Percentiles rank a stretch among this genome's conserved stretches.
phyloP scores from a whole-genome alignment of 2,888 invertebrate species.

The Dorcus hopei region DNA sequence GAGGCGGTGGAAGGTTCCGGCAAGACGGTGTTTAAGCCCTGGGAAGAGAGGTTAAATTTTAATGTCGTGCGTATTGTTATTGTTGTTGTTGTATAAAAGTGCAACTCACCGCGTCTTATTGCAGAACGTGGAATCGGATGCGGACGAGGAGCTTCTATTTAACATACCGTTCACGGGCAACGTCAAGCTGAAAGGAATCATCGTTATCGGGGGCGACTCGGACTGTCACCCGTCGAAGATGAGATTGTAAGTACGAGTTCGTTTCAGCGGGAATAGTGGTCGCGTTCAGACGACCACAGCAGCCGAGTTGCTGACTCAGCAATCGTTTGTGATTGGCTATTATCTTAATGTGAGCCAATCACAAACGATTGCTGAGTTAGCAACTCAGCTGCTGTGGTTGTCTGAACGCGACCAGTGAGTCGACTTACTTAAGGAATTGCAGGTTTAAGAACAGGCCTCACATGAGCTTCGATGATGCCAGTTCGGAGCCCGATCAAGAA shows the following conservation, averaged over 20 bases:
- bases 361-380: too few relatives aligned
- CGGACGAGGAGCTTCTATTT: constrained; percentile 91
- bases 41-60: constrained; percentile 79
- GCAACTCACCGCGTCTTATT: constrained; percentile 24
- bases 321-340: too few relatives aligned
- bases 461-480: constrained; percentile 92
- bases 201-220: constrained; percentile 86
- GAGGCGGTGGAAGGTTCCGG: constrained; percentile 85
- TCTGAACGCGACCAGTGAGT: too few relatives aligned
- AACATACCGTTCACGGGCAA: constrained; percentile 97
- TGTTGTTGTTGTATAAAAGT: background rate
- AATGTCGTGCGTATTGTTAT: constrained; percentile 59
- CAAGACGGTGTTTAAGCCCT: constrained; percentile 85
- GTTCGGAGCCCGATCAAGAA: constrained; percentile 76
- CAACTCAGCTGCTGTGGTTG: too few relatives aligned
- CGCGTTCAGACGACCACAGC: too few relatives aligned
- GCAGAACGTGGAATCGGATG: constrained; percentile 94
- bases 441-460: constrained; percentile 91
- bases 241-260: constrained; percentile 66
- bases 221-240: constrained; percentile 82
- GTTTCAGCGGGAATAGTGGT: background rate
- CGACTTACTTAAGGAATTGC: constrained; percentile 26
- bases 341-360: too few relatives aligned
- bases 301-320: too few relatives aligned
- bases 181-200: constrained; percentile 91